Evolutionary conservation across 2,113 vertebrate genomes (phyloP).

Genomic region (human): DNA sequence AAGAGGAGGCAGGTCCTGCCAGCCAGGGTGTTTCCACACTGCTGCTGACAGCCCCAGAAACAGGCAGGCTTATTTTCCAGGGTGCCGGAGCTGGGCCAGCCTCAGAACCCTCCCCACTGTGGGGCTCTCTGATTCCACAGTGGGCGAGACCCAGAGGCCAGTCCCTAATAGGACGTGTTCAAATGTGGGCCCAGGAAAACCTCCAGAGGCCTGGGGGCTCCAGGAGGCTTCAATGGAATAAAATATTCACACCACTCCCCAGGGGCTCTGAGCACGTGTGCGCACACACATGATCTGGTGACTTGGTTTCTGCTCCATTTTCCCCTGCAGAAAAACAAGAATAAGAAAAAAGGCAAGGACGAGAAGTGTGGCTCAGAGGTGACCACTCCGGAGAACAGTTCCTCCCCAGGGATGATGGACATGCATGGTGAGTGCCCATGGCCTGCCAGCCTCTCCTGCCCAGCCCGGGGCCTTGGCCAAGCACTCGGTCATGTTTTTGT

Average conservation of each 20-base stretch:
- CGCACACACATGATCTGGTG: fast-evolving
- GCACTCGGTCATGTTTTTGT: not conserved
- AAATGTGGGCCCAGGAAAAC: not conserved
- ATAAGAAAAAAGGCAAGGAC: conserved; percentile 96
- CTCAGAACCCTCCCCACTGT: not conserved
- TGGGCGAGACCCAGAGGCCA: not conserved
- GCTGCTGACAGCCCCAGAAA: not conserved
- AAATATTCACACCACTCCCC: not conserved
- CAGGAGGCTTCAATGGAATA: not conserved
- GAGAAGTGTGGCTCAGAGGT: conserved; percentile 97
- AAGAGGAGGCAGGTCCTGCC: not conserved
- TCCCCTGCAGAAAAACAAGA: conserved; percentile 93
- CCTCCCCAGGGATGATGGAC: conserved; percentile 98
- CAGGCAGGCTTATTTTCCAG: not conserved
- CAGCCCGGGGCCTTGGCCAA: not conserved
- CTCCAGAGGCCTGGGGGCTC: not conserved
- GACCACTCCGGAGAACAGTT: conserved; percentile 98
- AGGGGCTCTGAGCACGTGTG: fast-evolving
- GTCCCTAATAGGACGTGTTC: not conserved
- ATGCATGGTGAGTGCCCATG: conserved; percentile 90
- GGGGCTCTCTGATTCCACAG: not conserved
- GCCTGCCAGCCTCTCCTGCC: not conserved
- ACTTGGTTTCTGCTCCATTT: not conserved
- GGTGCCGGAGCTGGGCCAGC: not conserved
- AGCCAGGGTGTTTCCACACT: not conserved